Base-by-base conservation (phyloP, 2,797 vertebrate genomes). In the Pipistrellus pygmaeus region DNA sequence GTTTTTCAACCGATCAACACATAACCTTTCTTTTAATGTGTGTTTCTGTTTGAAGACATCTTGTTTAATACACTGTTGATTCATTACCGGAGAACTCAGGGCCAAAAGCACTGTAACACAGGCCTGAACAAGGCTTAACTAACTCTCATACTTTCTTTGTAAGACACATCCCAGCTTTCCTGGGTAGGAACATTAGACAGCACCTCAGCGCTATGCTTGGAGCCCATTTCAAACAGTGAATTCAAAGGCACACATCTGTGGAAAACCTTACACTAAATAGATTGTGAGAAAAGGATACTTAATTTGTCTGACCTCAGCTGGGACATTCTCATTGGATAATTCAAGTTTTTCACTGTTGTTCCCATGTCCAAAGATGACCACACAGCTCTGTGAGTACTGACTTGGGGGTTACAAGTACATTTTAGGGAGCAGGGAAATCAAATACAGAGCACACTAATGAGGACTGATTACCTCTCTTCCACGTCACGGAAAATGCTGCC, bases 41-140 rank as follows among this genome's bases (percentile, higher is more conserved):
- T 82, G 77, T 69, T 85, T 94, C 81, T 85, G 30, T 73, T 57
- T 85, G 46, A 88, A 82, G 71, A 75, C 21, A 85, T 21, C 66
- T 72, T 21, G 18, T n/a, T 84, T 14, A 82, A 64, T 18, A 83
- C 0, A 23, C 0, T 80, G 75, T 23, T 94, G 73, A 90, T n/a
- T 83, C 51, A 84, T 66, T 78, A 76, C n/a, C 44, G 75, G 1
- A 57, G 69, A 73, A 53, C 76, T 73, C 53, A 21, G 8, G 8
- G 66, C 46, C 92, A n/a, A 41, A 15, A 20, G 48, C 64, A 15
- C 55, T 17, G 57, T 20, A 76, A 55, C 15, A 46, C 14, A 25
- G 0, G 23, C n/a, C 30, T 53, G 41, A 68, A 32, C 30, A 27
- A 66, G 84, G 69, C 11, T 51, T 23, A 13, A 27, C 57, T 48